Base-by-base conservation (phyloP, 2,113 vertebrate species). In the Coreoperca whiteheadi region DNA sequence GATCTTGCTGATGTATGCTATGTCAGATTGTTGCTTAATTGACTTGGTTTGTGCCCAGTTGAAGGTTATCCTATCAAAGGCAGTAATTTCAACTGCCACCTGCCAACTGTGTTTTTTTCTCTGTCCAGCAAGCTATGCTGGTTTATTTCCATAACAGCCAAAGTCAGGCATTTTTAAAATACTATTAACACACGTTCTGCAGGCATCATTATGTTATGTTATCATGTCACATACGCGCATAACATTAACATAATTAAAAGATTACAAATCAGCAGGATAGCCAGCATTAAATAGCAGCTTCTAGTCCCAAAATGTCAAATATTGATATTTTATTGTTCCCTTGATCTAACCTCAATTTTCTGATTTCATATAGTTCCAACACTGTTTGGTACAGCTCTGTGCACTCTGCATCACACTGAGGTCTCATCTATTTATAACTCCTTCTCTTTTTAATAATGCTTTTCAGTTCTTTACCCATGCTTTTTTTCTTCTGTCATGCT, bases 21-120 rank as follows among this genome's bases (percentile, higher is more conserved):
- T 60, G 79, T 87, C 85, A 85, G 43, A 83, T 41, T 83, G 82
- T 84, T 86, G 72, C 69, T 78, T 90, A 81, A 85, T 86, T 83
- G 78, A 86, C 75, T 75, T 11, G 15, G 54, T 83, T 28, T 75
- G 25, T 69, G 79, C 34, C 28, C 72, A 59, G 75, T 39, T 67
- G 68, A 84, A 77, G 68, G 81, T 79, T 83, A 78, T 56, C 79
- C 64, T 18, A 79, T 78, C 43, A 79, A 79, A 83, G 53, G 59
- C 34, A 56, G 61, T 54, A 14, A 30, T 79, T 79, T 34, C 50
- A 72, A 12, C 11, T 14, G n/a, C 65, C 10, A 41, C 57, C 72
- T 74, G 59, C 70, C 67, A 57, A n/a, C 48, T 59, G 57, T 39
- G n/a, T 2, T 37, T 67, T 28, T 16, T 74, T 73, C n/a, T 83